phyloP scores from a whole-genome alignment of 1,140 invertebrate species.

The Chrysomallon squamiferum region DNA sequence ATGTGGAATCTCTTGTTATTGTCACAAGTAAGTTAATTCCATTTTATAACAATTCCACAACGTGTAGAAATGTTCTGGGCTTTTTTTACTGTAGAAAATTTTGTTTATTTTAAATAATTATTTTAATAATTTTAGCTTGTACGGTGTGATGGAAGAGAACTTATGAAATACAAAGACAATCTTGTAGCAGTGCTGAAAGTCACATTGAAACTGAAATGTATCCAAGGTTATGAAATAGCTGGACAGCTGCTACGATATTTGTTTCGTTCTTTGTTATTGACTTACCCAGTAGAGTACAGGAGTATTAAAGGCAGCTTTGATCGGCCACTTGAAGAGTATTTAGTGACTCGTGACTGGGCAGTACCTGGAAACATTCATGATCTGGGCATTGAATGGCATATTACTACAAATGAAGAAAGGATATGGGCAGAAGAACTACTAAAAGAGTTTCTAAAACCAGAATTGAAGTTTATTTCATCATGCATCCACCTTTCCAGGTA shows the following conservation, averaged over 20 bases:
- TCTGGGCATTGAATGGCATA: conserved; percentile 78
- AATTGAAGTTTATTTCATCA: conserved; percentile 44
- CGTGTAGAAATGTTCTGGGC: too few relatives aligned
- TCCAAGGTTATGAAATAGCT: conserved; percentile 70
- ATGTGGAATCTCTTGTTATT: conserved; percentile 80
- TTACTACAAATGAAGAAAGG: conserved; percentile 76
- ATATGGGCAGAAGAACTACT: conserved; percentile 70
- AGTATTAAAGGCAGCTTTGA: conserved; percentile 72
- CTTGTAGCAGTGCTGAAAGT: conserved; percentile 71
- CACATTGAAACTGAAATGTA: conserved; percentile 71
- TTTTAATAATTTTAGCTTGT: conserved; percentile 68
- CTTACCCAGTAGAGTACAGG: conserved; percentile 72
- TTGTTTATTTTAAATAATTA: too few relatives aligned
- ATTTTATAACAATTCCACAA: too few relatives aligned
- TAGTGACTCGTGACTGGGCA: conserved; percentile 86
- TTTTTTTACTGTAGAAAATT: too few relatives aligned
- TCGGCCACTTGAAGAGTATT: conserved; percentile 73
- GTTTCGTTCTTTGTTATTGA: conserved; percentile 68
- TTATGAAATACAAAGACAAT: conserved; percentile 71
- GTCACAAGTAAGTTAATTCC: conserved; percentile 69
- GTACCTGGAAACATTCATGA: conserved; percentile 72
- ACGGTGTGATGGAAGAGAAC: conserved; percentile 69
- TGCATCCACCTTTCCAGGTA: too few relatives aligned
- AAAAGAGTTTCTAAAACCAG: conserved; percentile 44
- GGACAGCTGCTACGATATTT: conserved; percentile 66